phyloP scores from a whole-genome alignment of 1,140 invertebrate species.

The Drosophila aff. region DNA sequence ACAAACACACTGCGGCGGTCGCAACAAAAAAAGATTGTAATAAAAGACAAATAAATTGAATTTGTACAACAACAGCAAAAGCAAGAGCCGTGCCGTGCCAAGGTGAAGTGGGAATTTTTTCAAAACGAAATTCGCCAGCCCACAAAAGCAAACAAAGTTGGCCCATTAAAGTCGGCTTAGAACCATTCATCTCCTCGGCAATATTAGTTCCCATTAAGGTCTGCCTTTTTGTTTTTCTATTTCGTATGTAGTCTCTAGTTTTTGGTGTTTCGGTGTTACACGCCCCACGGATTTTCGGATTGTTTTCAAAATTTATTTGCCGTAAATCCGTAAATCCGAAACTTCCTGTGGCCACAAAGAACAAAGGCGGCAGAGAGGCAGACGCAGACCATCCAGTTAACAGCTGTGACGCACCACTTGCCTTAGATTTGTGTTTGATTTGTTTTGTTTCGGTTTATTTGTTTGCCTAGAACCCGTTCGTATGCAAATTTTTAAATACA shows the following conservation, averaged over 20 bases:
- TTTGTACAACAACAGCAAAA: conserved; percentile 50
- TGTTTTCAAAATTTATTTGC: conserved; percentile 55
- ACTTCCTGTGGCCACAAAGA: conserved; percentile 50
- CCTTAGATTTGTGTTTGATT: conserved; percentile 27
- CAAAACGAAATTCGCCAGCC: conserved; percentile 47
- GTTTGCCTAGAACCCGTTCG: conserved; percentile 37
- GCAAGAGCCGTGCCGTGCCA: conserved; percentile 27
- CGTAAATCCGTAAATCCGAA: conserved; percentile 52
- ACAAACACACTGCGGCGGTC: conserved; percentile 23
- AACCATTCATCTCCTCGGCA: conserved; percentile 43
- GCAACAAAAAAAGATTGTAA: conserved; percentile 50
- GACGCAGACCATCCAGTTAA: conserved; percentile 16
- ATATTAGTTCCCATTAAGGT: conserved; percentile 39
- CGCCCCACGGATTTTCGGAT: conserved; percentile 36
- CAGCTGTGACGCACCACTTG: conserved; percentile 24
- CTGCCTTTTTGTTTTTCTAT: conserved; percentile 34
- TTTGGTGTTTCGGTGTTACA: conserved; percentile 40
- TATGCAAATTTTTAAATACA: conserved; percentile 23
- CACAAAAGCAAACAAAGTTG: conserved; percentile 40
- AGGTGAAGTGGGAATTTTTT: conserved; percentile 67
- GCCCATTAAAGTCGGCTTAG: conserved; percentile 49
- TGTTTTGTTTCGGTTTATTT: conserved; percentile 42
- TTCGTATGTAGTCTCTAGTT: conserved; percentile 3
- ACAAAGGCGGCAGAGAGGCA: conserved; percentile 17
- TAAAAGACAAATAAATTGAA: conserved; percentile 73